Conservation (phyloP, 2,888 invertebrate species). For the Pherbina coryleti region DNA sequence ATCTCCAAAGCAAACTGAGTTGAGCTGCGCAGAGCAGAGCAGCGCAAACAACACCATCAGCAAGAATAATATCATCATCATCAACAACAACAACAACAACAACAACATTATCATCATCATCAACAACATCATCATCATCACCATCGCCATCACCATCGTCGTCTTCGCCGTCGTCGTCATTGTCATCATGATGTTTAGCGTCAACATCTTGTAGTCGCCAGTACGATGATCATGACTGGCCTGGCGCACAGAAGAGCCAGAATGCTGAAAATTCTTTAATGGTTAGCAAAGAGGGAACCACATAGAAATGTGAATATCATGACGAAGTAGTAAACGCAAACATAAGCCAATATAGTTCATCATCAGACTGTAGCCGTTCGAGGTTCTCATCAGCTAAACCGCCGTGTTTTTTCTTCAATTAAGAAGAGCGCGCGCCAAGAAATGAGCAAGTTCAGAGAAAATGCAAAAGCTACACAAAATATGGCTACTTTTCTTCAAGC, state of each 20-base stretch:
- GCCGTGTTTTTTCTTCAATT: background rate
- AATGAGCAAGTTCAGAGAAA: constrained; percentile 26
- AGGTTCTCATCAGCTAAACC: background rate
- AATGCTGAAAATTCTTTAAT: constrained; percentile 1
- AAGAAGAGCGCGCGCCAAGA: background rate
- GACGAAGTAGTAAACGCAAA: constrained; percentile 32
- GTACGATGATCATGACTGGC: background rate
- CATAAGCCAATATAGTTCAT: constrained; percentile 42
- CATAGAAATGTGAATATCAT: constrained; percentile 17
- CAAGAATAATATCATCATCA: too few species aligned
- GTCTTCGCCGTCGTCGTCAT: background rate
- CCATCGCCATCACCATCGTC: constrained; percentile 18
- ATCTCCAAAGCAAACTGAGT: constrained; percentile 34
- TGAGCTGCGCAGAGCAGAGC: background rate
- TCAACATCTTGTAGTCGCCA: background rate
- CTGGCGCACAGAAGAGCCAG: background rate
- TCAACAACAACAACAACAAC: constrained; percentile 40
- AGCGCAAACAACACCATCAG: background rate
- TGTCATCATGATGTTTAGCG: background rate
- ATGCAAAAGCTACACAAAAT: background rate
- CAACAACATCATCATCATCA: constrained; percentile 44
- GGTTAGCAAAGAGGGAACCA: background rate
- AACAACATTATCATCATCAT: background rate
- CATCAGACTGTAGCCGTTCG: constrained; percentile 19
- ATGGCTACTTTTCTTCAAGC: too few species aligned